These are phyloP conservation scores for Sebastes goodei DNA, from an alignment of 2,797 vertebrate genomes.

Conservation along the genomic window DNA sequence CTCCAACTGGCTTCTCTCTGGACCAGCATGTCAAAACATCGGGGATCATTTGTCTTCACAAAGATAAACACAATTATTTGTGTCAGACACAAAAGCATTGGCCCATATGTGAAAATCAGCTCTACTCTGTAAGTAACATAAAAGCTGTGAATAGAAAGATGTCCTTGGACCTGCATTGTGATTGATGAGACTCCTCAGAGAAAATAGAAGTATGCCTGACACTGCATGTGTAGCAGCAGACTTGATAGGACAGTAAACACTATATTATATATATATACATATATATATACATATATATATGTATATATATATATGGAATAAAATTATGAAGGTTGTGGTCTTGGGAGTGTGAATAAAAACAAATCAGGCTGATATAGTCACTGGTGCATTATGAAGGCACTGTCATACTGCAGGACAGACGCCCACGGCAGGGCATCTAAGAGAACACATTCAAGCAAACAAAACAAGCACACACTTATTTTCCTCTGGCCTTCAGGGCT, in stretches of 20 bases:
- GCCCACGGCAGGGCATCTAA: conserved; percentile 20
- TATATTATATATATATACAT: neutral
- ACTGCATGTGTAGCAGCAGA: neutral
- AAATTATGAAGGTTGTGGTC: neutral
- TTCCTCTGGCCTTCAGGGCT: conserved; percentile 31
- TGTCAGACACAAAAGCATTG: conserved; percentile 6
- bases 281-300: neutral
- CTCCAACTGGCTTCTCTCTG: conserved; percentile 1
- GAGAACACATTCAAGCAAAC: conserved; percentile 39
- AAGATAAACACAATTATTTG: conserved; percentile 21
- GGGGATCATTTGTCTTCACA: conserved; percentile 13
- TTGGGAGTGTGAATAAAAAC: neutral
- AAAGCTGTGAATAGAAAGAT: conserved; percentile 9
- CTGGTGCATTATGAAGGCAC: conserved; percentile 33
- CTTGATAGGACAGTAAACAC: neutral
- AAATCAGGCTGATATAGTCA: conserved; percentile 5
- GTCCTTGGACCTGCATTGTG: conserved; percentile 35
- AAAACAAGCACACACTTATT: conserved; percentile 37
- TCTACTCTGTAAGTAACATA: conserved; percentile 6
- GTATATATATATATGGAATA: neutral
- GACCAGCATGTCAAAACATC: neutral
- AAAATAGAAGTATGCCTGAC: conserved; percentile 11
- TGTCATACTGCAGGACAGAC: conserved; percentile 26
- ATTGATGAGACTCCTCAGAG: conserved; percentile 34
- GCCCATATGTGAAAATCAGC: conserved; percentile 21